Evolutionary conservation across 2,888 invertebrate species (phyloP).

Genomic region (Subacronicta megacephala): DNA sequence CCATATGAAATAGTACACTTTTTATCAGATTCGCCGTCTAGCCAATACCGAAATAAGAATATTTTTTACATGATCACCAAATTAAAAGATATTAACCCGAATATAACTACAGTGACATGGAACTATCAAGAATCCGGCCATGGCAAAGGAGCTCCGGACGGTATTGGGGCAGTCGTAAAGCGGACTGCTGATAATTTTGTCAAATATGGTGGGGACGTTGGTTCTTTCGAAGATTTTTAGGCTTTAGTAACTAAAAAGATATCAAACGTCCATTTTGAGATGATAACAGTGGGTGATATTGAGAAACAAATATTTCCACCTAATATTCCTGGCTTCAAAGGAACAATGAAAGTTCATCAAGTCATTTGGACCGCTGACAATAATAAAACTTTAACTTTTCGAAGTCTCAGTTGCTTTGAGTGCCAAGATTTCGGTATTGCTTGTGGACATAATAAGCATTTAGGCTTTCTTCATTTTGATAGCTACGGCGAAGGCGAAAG

Average conservation of each 20-base stretch:
- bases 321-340: no score
- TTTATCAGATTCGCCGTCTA: slow-evolving; percentile 4
- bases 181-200: slow-evolving; percentile 13
- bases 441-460: no score
- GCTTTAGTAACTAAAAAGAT: slow-evolving; percentile 1
- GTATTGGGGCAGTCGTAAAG: slow-evolving; percentile 21
- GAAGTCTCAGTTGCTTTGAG: no score
- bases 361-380: no score
- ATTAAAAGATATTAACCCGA: slow-evolving; percentile 4
- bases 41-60: slow-evolving; percentile 12
- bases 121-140: slow-evolving; percentile 21
- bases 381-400: no score
- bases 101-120: slow-evolving; percentile 13
- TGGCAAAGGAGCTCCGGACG: slow-evolving; percentile 25
- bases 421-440: neutral
- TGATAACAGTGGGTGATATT: no score
- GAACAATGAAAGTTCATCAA: no score
- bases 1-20: neutral
- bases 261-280: slow-evolving; percentile 1
- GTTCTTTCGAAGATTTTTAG: slow-evolving; percentile 7
- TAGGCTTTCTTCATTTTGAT: no score
- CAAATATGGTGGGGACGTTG: slow-evolving; percentile 12
- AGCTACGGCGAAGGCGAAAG: no score
- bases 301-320: no score
- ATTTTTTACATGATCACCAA: slow-evolving; percentile 6